Evolutionary conservation across 2,888 invertebrate species (phyloP), one percentile per base, ranked within the genome.

Genomic region (Hyalella azteca): DNA sequence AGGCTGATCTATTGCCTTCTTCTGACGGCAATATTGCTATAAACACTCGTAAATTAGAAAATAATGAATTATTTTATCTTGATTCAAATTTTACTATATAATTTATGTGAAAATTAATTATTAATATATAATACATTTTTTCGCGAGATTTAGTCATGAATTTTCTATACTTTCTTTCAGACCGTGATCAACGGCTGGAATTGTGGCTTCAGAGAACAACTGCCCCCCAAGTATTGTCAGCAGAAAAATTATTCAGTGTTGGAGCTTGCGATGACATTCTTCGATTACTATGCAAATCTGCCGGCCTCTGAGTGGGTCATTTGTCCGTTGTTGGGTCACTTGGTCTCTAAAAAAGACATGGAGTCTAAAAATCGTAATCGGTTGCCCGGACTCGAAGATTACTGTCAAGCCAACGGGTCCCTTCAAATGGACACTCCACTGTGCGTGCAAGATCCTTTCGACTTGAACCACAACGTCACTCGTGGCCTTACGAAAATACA

Each of bases 401-500:
- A 79, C 54, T 80, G 73, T 36, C 39, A 32, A 11, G 79, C 79
- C 11, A 36, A 73, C 13, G 26, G 22, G 15, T 36, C 41, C 7
- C 50, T 84, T 41, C 76, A 76, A 54, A 13, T 78, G 13, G 79
- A 81, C 39, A 78, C 78, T 22, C 73, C 79, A 22, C 79, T 84
- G 1, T 79, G 81, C 50, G 66, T 84, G 1, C 84, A 84, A 75
- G 84, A 84, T 73, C 83, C 82, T 7, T 81, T 84, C 66, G 83
- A 84, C n/a, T 79, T 80, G 29, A 73, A 22, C 40, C 79, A 80
- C 73, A 84, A 84, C 75, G 79, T 81, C 41, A 81, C 84, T 26
- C 78, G 81, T n/a, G 80, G 80, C 39, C 79, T 81, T 7, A n/a
- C 19, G 3, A 26, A 49, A 45, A 73, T 49, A 41, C 73, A 78